phyloP scores from a whole-genome alignment of 2,888 invertebrate genomes.

The Imbricaverruca yamaguchii region DNA sequence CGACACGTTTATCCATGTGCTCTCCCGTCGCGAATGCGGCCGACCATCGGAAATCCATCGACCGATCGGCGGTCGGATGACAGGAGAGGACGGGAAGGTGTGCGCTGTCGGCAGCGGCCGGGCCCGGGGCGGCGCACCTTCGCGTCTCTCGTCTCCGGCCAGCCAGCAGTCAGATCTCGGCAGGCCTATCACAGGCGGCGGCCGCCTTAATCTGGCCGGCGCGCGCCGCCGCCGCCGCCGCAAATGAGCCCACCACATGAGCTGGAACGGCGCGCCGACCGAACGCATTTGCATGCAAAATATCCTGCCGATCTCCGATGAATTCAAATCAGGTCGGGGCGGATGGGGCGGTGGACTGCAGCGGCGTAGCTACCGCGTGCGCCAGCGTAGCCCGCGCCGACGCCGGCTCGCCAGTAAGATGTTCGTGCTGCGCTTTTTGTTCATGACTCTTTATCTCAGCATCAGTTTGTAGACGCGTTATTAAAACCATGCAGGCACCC shows the following conservation, averaged over 20 bases:
- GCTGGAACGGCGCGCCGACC: background rate
- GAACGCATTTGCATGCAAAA: conserved; percentile 5
- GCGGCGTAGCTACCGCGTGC: background rate
- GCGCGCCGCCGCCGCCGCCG: background rate
- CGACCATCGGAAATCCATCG: background rate
- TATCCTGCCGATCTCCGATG: background rate
- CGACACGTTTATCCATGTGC: background rate
- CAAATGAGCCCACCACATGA: conserved; percentile 6
- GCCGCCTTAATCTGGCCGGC: background rate
- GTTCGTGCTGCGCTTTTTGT: background rate
- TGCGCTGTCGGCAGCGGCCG: background rate
- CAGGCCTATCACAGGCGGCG: background rate
- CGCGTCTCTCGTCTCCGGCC: too few species aligned
- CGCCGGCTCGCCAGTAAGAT: background rate
- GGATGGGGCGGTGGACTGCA: background rate
- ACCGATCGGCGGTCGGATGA: background rate
- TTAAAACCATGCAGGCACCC: conserved; percentile 4
- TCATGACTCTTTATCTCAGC: conserved; percentile 3
- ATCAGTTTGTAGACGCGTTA: conserved; percentile 11
- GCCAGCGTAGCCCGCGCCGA: background rate
- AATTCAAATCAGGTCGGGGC: background rate
- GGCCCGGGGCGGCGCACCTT: background rate
- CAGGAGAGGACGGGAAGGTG: background rate
- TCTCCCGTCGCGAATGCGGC: background rate
- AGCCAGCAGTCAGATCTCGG: background rate